phyloP scores from a whole-genome alignment of 2,888 invertebrate species.

The Tipula helvola region DNA sequence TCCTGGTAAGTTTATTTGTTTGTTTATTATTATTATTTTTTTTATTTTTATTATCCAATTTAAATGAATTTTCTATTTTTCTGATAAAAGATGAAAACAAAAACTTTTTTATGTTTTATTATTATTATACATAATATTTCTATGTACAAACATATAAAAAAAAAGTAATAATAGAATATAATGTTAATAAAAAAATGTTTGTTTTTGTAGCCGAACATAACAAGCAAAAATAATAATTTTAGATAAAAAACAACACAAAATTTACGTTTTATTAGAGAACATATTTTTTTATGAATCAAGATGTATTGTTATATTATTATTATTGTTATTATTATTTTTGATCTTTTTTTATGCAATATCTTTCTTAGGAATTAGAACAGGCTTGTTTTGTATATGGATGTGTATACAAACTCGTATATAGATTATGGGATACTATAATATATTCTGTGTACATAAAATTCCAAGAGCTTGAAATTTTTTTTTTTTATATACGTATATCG shows the following conservation, averaged over 20 bases:
- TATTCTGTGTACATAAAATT: neutral
- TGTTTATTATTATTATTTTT: neutral
- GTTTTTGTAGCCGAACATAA: neutral
- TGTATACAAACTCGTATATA: neutral
- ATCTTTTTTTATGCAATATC: neutral
- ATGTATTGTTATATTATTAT: neutral
- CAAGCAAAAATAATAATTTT: neutral
- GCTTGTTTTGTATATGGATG: neutral
- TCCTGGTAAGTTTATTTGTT: constrained; percentile 31
- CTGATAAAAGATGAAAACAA: neutral
- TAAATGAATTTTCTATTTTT: neutral
- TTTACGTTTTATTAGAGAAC: neutral
- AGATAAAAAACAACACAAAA: neutral
- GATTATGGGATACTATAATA: neutral
- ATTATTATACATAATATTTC: constrained; percentile 5
- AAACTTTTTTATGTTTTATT: neutral
- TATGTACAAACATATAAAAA: neutral
- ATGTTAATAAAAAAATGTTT: neutral
- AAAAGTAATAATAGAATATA: neutral
- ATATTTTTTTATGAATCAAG: neutral
- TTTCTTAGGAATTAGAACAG: neutral
- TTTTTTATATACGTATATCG: too few species aligned
- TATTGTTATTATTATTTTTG: neutral
- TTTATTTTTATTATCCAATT: neutral
- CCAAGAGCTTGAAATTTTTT: neutral